Base-by-base conservation (phyloP, 1,140 invertebrate genomes). In the Drosophila subobscura region DNA sequence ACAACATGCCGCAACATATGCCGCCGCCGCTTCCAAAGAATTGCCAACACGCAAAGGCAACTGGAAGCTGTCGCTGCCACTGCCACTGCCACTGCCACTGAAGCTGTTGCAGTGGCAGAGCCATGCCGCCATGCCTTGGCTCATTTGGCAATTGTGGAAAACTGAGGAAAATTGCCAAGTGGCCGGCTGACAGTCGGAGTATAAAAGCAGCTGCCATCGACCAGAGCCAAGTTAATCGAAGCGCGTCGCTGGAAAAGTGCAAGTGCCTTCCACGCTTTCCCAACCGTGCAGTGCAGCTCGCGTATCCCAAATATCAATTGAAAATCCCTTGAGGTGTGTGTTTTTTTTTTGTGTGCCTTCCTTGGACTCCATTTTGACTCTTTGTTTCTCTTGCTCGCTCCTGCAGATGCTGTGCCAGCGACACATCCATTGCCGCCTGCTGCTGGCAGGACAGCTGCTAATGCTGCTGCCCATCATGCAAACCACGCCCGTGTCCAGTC, bases 141-240 rank as follows among this genome's bases (percentile, higher is more conserved):
- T 4, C 33, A 37, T 37, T 37, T 37, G 33, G 33, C 33, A 47
- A 56, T 20, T 46, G 45, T 16, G 4, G 25, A 8, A 10, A 57
- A 27, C 7, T 50, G 4, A 37, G 7, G 33, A 37, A 23, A 56
- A 14, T 57, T 45, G 52, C 25, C 6, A 40, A 25, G 10, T 47
- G 44, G 41, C 33, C 8, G 16, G 16, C n/a, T n/a, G 45, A 5
- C 22, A 6, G 52, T 8, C 7, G 41, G 41, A 22, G 49, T 86
- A 86, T 86, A 86, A 88, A 86, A 86, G 83, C 66, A 41, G 61
- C 64, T 25, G 29, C 59, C 52, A 45, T 37, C 10, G 33, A 46
- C 55, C 44, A 20, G 53, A 56, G 44, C 53, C 40, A 53, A 56
- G 84, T 83, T 88, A 86, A 86, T 89, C 83, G 88, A 79, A 89